Conservation (phyloP, 2,888 invertebrate genomes). For the Aleiodes leptofemur region DNA sequence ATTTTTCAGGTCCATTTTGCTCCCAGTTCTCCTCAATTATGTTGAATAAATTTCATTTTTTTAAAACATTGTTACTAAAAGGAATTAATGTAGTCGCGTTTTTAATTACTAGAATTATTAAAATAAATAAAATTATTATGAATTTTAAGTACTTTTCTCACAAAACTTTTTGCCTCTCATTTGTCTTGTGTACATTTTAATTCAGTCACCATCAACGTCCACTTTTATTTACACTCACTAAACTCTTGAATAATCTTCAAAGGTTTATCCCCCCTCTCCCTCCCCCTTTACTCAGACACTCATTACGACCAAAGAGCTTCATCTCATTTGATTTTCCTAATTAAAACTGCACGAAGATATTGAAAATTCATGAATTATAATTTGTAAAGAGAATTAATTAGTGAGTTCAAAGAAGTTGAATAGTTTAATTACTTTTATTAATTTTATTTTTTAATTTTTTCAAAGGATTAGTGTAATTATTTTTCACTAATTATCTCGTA, state of each 20-base stretch:
- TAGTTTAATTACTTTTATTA: too few relatives aligned
- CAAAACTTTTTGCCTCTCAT: neutral
- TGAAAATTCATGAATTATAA: conserved; percentile 13
- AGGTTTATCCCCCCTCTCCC: neutral
- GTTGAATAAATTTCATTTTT: too few relatives aligned
- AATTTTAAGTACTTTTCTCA: neutral
- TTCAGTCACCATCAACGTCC: conserved; percentile 12
- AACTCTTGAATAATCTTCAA: conserved; percentile 32
- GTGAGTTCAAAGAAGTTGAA: too few relatives aligned
- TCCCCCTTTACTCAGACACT: neutral
- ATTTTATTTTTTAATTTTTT: too few relatives aligned
- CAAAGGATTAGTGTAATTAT: too few relatives aligned
- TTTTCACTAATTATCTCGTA: too few relatives aligned
- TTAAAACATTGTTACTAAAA: too few relatives aligned
- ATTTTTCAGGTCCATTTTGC: too few relatives aligned
- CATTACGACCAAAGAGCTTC: neutral
- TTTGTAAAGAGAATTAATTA: conserved; percentile 11
- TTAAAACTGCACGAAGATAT: conserved; percentile 20
- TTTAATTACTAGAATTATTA: neutral
- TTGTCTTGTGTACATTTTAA: conserved; percentile 15
- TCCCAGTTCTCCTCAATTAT: too few relatives aligned
- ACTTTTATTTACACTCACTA: conserved; percentile 1
- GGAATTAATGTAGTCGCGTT: too few relatives aligned
- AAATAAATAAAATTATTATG: conserved; percentile 1
- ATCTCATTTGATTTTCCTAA: conserved; percentile 5